These are phyloP conservation scores for Struthio camelus DNA, from an alignment of 2,113 vertebrate species.

Conservation along the genomic window DNA sequence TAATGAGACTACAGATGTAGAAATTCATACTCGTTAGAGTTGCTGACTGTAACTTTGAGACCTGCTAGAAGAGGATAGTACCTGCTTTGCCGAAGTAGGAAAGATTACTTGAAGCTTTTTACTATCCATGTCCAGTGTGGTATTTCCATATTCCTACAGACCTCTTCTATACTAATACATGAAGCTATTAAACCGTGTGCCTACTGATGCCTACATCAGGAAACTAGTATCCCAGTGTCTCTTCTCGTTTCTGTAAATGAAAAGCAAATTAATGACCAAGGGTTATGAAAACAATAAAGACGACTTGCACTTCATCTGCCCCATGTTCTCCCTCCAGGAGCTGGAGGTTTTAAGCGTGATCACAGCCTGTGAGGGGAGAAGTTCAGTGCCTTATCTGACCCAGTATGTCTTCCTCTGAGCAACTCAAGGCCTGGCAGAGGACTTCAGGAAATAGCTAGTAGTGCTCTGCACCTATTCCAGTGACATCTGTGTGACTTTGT, in stretches of 20 bases:
- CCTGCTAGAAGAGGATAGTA: not conserved
- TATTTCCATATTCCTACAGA: too few species aligned
- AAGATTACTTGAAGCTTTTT: not conserved
- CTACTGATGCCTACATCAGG: not conserved
- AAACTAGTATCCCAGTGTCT: not conserved
- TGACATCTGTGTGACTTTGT: not conserved
- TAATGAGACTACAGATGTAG: not conserved
- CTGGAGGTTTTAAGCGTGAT: not conserved
- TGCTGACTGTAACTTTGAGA: not conserved
- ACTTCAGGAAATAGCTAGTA: not conserved
- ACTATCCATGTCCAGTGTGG: too few species aligned
- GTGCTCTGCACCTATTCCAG: not conserved
- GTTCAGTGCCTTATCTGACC: fast-evolving
- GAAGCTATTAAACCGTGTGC: not conserved
- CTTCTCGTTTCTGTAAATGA: not conserved
- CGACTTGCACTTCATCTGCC: not conserved
- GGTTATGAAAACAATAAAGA: not conserved
- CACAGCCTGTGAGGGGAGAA: not conserved
- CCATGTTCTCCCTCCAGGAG: not conserved
- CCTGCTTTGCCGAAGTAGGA: not conserved
- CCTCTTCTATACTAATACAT: not conserved
- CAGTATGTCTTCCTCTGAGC: too few species aligned
- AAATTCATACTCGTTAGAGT: not conserved
- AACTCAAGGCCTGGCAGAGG: not conserved
- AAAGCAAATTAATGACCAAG: not conserved